A percentile compares a stretch with the other conserved stretches of the same genome.
These are phyloP conservation scores for Myoxocephalus aenaeus DNA, from an alignment of 2,797 vertebrate genomes.

Conservation along the genomic window DNA sequence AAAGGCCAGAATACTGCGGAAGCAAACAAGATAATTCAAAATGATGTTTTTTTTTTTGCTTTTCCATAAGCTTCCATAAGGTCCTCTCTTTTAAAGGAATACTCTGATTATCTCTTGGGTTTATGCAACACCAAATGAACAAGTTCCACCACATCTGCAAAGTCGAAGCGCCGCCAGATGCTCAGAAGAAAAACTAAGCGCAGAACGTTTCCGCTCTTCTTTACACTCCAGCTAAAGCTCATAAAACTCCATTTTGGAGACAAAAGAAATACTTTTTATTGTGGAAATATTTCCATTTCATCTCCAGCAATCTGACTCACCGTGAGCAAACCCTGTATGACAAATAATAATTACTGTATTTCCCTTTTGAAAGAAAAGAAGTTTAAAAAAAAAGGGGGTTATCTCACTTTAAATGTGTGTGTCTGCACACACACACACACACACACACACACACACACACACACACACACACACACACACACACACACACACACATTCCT, in stretches of 20 bases:
- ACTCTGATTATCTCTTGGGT: not conserved
- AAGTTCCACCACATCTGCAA: not conserved
- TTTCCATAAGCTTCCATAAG: not conserved
- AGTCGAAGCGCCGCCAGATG: not conserved
- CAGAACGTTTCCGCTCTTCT: not conserved
- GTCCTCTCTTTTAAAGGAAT: not conserved
- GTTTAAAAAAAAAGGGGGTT: conserved; percentile 17
- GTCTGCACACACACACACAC: not conserved
- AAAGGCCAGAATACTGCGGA: not conserved
- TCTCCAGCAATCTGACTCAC: conserved; percentile 1
- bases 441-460: too few relatives aligned
- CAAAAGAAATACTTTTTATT: not conserved
- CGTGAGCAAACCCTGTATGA: conserved; percentile 6
- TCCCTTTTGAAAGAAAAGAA: not conserved
- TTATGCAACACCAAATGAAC: not conserved
- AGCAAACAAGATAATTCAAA: conserved; percentile 5
- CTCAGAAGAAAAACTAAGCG: conserved; percentile 8
- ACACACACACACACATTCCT: conserved; percentile 4
- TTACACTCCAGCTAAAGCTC: conserved; percentile 12
- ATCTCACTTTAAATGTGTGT: conserved; percentile 20
- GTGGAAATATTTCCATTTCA: conserved; percentile 20
- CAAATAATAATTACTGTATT: conserved; percentile 42
- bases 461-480: too few relatives aligned
- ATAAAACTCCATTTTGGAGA: not conserved
- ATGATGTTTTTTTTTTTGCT: not conserved